A percentile compares a stretch with the other conserved stretches of the same genome.
Evolutionary conservation across 2,888 invertebrate genomes (phyloP).

Genomic region (Caenorhabditis auriculariae): DNA sequence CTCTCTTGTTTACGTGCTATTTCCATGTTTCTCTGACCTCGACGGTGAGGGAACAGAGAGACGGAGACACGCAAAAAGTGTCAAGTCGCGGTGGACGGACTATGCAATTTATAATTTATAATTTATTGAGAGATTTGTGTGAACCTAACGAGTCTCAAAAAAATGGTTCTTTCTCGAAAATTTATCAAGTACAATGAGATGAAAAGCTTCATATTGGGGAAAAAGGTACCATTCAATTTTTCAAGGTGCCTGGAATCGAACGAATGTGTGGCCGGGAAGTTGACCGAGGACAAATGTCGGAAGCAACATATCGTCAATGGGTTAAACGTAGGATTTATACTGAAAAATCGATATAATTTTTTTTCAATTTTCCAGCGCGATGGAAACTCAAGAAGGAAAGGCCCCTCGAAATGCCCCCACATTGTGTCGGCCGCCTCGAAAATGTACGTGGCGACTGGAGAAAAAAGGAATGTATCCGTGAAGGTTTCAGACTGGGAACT

Average conservation of each 20-base stretch:
- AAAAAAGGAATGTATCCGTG: conserved; percentile 61
- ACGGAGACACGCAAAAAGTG: too few relatives aligned
- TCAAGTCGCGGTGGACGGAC: too few relatives aligned
- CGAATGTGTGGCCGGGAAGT: conserved; percentile 53
- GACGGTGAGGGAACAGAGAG: too few relatives aligned
- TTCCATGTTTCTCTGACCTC: too few relatives aligned
- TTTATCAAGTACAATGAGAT: too few relatives aligned
- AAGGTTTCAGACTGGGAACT: conserved; percentile 59
- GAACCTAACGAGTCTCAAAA: too few relatives aligned
- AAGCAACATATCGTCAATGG: conserved; percentile 62
- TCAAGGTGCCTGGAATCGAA: conserved; percentile 70
- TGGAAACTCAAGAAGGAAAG: conserved; percentile 55
- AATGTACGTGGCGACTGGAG: conserved; percentile 65
- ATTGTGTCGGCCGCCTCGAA: conserved; percentile 52
- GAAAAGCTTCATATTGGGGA: too few relatives aligned
- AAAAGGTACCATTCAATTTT: too few relatives aligned
- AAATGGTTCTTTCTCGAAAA: too few relatives aligned
- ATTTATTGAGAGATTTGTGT: conserved; percentile 70
- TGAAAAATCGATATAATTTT: conserved; percentile 1
- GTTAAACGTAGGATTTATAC: conserved; percentile 56
- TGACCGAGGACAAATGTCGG: conserved; percentile 60
- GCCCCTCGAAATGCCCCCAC: conserved; percentile 64
- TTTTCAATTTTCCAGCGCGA: conserved; percentile 36
- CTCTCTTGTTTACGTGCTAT: too few relatives aligned
- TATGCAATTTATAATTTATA: neutral